Base-by-base conservation (phyloP, 2,888 invertebrate genomes). In the Parnassius smintheus region DNA sequence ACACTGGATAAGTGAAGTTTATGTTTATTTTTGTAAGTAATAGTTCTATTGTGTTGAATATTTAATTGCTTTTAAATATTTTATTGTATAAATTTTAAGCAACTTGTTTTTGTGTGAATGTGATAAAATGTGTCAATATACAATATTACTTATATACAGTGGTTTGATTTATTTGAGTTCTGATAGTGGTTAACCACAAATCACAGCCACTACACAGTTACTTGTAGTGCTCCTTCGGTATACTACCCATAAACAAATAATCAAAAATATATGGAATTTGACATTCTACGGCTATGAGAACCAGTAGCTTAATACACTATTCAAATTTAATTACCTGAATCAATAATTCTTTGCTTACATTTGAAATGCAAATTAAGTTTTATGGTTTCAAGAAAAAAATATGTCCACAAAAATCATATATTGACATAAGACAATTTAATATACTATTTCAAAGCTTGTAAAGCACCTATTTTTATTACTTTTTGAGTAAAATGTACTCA, bases 111-210 rank as follows among this genome's bases (percentile, higher is more conserved):
- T 80, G 88, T 85, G 90, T 91, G 90, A 81, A 88, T 83, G 86
- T 87, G 88, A 88, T 86, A 83, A 84, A 83, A 85, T 82, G 83
- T 87, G 85, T 90, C 88, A 90, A 90, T 90, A 90, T 88, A 91
- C 84, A 88, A 86, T 79, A 88, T 85, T 85, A 88, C 85, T 83
- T 86, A 82, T 80, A 82, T 69, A 73, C 68, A 71, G 67, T 77
- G 70, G 81, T 86, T 88, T 88, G 64, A 81, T 85, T 62, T 82
- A 61, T 56, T 45, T 62, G 44, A 52, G 61, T 45, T 49, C 35
- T 55, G 48, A 42, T n/a, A 56, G 63, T 66, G 70, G 70, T 67
- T 63, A 56, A 58, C 69, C 68, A 65, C 59, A 67, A 61, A 42
- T 48, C 13, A 53, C 11, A 60, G 42, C 44, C 41, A 10, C 11